A percentile compares a stretch with the other conserved stretches of the same genome.
These are phyloP conservation scores for Spea bombifrons DNA, from an alignment of 2,113 vertebrate species.

Conservation along the genomic window DNA sequence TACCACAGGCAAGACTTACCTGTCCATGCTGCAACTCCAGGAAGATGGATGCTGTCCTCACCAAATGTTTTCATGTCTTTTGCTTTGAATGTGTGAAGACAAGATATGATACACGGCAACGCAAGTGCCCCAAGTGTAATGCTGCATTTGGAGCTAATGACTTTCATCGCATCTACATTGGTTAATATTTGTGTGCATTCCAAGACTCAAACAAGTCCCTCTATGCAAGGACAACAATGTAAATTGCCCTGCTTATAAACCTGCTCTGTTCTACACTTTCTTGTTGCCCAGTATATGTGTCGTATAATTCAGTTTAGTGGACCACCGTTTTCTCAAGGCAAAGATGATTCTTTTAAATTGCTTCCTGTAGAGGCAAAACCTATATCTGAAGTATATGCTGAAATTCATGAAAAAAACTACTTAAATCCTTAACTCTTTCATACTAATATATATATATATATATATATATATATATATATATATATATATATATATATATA, in stretches of 20 bases:
- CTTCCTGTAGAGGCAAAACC: too few relatives aligned
- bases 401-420: too few relatives aligned
- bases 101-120: constrained; percentile 91
- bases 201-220: neutral
- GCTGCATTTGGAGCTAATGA: constrained; percentile 94
- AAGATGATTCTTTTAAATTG: neutral
- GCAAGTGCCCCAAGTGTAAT: constrained; percentile 96
- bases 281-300: neutral
- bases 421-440: too few relatives aligned
- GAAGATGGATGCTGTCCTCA: constrained; percentile 92
- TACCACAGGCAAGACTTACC: constrained; percentile 81
- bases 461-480: too few relatives aligned
- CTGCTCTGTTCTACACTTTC: neutral
- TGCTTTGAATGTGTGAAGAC: constrained; percentile 97
- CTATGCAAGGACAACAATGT: neutral
- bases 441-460: too few relatives aligned
- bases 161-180: constrained; percentile 95
- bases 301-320: neutral
- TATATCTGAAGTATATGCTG: too few relatives aligned
- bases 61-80: constrained; percentile 96
- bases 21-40: constrained; percentile 95
- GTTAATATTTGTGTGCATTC: constrained; percentile 57
- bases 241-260: neutral
- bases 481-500: too few relatives aligned
- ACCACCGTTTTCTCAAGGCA: neutral